Conservation (phyloP, 2,888 invertebrate species). For the Tromatobia lineatoria region DNA sequence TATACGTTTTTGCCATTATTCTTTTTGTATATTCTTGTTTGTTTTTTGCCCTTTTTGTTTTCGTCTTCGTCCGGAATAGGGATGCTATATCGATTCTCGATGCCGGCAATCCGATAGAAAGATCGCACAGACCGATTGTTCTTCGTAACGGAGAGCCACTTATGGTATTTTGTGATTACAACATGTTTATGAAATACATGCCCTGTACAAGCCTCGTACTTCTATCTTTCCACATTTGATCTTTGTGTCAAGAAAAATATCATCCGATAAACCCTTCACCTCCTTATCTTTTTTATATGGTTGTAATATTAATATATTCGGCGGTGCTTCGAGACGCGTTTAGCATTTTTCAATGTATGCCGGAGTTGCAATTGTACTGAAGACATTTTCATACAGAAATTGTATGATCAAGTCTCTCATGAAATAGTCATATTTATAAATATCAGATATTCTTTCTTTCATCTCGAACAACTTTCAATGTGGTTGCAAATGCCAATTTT, state of each 20-base stretch:
- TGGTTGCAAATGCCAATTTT: background rate
- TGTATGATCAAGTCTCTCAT: constrained; percentile 16
- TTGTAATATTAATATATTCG: background rate
- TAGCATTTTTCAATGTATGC: background rate
- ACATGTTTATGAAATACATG: background rate
- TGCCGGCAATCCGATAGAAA: background rate
- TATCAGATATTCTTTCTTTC: constrained; percentile 19
- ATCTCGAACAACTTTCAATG: constrained; percentile 11
- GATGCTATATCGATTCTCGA: constrained; percentile 22
- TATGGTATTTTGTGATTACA: constrained; percentile 14
- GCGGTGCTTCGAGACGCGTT: background rate
- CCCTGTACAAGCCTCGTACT: constrained; percentile 7
- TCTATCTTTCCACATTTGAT: background rate
- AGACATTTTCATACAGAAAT: constrained; percentile 16
- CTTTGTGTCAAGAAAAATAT: constrained; percentile 50
- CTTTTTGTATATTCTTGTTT: constrained; percentile 49
- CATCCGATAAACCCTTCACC: constrained; percentile 19
- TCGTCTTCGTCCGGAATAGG: constrained; percentile 22
- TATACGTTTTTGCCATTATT: constrained; percentile 60
- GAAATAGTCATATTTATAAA: constrained; percentile 20
- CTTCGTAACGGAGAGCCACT: constrained; percentile 8
- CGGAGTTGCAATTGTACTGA: constrained; percentile 4
- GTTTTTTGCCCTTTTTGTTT: background rate
- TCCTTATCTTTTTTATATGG: background rate
- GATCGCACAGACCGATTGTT: constrained; percentile 11